Evolutionary conservation across 37 sponge, comb jelly and placozoan species (phyloP), one percentile per base, ranked within the genome.

Genomic region (Chondrosia reniformis): DNA sequence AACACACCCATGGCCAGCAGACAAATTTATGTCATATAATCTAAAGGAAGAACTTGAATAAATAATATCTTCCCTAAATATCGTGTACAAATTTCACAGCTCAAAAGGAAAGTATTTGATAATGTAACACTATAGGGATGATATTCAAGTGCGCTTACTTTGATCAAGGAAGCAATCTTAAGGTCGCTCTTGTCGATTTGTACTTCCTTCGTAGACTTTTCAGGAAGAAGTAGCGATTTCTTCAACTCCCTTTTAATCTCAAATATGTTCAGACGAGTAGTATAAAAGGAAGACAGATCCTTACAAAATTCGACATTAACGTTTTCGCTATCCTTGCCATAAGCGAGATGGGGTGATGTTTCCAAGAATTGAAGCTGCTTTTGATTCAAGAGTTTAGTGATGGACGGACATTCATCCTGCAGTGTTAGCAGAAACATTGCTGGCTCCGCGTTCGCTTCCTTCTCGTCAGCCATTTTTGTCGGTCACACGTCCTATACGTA

Each of bases 271-370:
- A 38, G 9, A 40, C 59, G 77, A 22, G 89, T 63, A 40, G 49
- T 42, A 37, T 66, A 74, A 45, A 55, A 80, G 33, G 84, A 84
- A 17, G 84, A 80, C 5, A 57, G 55, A 36, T 69, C 72, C 13
- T 5, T 25, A 8, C 84, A 17, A 62, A 86, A 88, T 33, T 83
- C 77, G 41, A 79, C 81, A 55, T 88, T 83, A 38, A 75, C 61
- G 42, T 76, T 10, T 39, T 9, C 34, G 22, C 63, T 22, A n/a
- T 78, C 52, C 4, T 33, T 37, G 7, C 55, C 32, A 44, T 78
- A 84, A 17, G 84, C 61, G 1, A 57, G 33, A 32, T 37, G 41
- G 30, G 84, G 79, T 7, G 44, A 40, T 63, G 71, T 71, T 44
- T 42, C 55, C 33, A 84, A 49, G 46, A 78, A 46, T 21, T 19